Evolutionary conservation across 2,797 vertebrate species (phyloP).

Genomic region (Hemitrygon akajei): DNA sequence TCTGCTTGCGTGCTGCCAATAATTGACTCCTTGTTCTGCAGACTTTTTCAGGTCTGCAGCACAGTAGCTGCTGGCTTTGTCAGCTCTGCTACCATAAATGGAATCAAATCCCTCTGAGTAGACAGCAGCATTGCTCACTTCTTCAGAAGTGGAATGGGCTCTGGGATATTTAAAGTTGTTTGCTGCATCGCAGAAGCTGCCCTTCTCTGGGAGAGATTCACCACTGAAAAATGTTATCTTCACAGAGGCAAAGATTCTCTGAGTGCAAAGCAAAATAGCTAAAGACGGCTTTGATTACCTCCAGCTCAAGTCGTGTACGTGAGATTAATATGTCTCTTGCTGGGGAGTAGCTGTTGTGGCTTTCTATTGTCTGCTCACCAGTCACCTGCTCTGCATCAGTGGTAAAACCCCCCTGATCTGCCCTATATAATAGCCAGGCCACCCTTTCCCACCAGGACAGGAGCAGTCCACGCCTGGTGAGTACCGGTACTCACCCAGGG

Average conservation of each 20-base stretch:
- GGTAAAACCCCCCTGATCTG: no score
- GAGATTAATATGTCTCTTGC: background rate
- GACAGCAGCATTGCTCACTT: background rate
- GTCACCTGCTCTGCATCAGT: background rate
- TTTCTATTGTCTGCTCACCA: background rate
- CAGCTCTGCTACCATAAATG: constrained; percentile 5
- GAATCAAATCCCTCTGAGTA: background rate
- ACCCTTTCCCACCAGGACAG: background rate
- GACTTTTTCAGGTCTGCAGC: constrained; percentile 22
- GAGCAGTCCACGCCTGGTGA: background rate
- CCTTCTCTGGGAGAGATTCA: background rate
- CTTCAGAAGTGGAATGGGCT: background rate
- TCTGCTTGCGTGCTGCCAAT: background rate
- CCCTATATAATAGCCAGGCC: background rate
- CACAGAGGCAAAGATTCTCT: background rate
- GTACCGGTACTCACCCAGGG: no score
- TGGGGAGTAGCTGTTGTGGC: background rate
- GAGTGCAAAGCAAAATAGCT: background rate
- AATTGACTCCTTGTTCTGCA: background rate
- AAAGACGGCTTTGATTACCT: background rate
- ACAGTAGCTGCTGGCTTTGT: background rate
- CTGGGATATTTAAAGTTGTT: constrained; percentile 15
- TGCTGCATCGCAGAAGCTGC: background rate
- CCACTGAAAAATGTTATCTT: background rate
- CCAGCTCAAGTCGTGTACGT: background rate